Conservation (phyloP, 2,113 vertebrate genomes). For the Pangasianodon hypophthalmus region DNA sequence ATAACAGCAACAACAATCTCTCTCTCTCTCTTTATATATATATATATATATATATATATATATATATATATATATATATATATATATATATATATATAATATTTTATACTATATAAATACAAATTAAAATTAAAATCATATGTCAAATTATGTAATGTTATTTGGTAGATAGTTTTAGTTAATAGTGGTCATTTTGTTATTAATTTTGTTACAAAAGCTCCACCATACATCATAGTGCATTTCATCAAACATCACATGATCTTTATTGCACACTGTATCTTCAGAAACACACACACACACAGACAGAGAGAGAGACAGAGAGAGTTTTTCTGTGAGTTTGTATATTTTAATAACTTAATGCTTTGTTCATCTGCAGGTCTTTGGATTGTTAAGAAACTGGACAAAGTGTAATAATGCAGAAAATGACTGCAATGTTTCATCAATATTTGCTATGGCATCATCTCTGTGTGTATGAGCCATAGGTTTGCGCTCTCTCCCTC, state of each 20-base stretch:
- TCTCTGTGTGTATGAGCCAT: constrained; percentile 6
- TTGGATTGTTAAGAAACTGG: constrained; percentile 35
- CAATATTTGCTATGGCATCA: constrained; percentile 11
- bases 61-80: no score
- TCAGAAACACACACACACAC: not conserved
- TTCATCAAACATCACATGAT: not conserved
- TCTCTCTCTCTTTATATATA: no score
- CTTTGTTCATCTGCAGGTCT: not conserved
- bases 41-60: no score
- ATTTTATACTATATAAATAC: not conserved
- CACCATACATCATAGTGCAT: not conserved
- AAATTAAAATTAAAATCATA: not conserved
- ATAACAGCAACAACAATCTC: not conserved
- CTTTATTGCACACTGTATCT: not conserved
- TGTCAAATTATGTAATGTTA: not conserved
- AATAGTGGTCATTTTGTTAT: not conserved
- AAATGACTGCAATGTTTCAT: not conserved
- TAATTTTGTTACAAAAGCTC: not conserved
- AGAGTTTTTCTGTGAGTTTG: not conserved
- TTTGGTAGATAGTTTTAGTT: not conserved
- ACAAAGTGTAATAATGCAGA: constrained; percentile 30
- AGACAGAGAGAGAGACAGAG: not conserved
- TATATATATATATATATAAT: not conserved
- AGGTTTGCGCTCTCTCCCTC: constrained; percentile 4
- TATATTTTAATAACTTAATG: not conserved